These are phyloP conservation scores for Poecilia picta DNA, from an alignment of 2,797 vertebrate species.

Conservation along the genomic window DNA sequence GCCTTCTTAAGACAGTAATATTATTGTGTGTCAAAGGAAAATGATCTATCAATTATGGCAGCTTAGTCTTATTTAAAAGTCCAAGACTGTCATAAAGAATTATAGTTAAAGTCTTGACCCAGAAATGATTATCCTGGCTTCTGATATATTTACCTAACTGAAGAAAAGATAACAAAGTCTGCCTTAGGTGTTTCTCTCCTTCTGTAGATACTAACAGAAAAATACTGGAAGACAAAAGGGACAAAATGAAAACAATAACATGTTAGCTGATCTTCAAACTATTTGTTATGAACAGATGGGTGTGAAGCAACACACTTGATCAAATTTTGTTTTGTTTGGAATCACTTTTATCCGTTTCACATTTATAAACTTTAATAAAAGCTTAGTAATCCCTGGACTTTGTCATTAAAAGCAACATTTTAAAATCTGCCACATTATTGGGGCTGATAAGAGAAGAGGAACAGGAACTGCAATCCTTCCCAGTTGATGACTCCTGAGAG, in stretches of 20 bases:
- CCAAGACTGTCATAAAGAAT: neutral
- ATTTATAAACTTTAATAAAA: neutral
- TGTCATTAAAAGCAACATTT: neutral
- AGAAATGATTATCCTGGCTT: neutral
- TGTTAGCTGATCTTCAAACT: neutral
- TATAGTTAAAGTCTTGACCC: neutral
- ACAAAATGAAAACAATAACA: neutral
- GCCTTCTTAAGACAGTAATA: neutral
- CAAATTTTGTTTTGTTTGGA: neutral
- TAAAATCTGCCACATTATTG: neutral
- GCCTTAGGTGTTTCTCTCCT: neutral
- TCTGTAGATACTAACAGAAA: neutral
- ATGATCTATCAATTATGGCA: neutral
- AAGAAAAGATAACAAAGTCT: neutral
- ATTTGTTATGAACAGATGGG: neutral
- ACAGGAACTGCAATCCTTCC: neutral
- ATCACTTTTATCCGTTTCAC: neutral
- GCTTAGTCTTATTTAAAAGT: neutral
- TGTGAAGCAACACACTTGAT: neutral
- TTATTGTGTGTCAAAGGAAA: neutral
- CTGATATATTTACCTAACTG: neutral
- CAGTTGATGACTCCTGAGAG: slow-evolving; percentile 34
- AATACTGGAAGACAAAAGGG: neutral
- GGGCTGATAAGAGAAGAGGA: neutral
- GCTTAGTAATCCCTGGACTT: neutral